Conservation (phyloP, 2,113 vertebrate genomes). For the Pseudolaguvia tuberculata region DNA sequence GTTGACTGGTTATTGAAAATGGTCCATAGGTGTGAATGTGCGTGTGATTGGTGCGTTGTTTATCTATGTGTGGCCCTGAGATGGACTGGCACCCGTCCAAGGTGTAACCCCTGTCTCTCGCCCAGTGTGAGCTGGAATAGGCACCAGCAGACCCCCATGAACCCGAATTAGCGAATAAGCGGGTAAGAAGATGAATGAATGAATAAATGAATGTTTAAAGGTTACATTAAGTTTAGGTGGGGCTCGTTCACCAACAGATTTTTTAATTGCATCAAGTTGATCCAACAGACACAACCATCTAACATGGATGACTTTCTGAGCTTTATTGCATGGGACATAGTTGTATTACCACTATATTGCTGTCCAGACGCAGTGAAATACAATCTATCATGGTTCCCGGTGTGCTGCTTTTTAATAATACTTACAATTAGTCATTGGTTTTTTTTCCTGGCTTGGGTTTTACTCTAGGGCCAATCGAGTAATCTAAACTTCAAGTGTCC, state of each 20-base stretch:
- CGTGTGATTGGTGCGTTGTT: no score
- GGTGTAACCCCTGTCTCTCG: no score
- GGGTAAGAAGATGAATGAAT: no score
- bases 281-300: slow-evolving; percentile 2
- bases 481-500: slow-evolving; percentile 1
- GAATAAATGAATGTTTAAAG: no score
- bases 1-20: no score
- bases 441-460: not conserved
- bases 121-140: no score
- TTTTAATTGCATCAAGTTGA: not conserved
- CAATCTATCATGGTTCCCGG: slow-evolving; percentile 13
- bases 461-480: not conserved
- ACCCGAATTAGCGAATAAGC: no score
- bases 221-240: no score
- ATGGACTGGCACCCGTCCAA: no score
- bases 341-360: not conserved
- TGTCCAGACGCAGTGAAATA: slow-evolving; percentile 5
- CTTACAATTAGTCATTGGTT: slow-evolving; percentile 5
- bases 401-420: slow-evolving; percentile 18
- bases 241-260: not conserved
- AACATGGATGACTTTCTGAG: not conserved
- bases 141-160: no score
- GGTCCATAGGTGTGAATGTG: no score
- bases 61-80: no score
- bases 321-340: not conserved